Conservation (phyloP, 2,113 vertebrate species). For the Upupa epops region DNA sequence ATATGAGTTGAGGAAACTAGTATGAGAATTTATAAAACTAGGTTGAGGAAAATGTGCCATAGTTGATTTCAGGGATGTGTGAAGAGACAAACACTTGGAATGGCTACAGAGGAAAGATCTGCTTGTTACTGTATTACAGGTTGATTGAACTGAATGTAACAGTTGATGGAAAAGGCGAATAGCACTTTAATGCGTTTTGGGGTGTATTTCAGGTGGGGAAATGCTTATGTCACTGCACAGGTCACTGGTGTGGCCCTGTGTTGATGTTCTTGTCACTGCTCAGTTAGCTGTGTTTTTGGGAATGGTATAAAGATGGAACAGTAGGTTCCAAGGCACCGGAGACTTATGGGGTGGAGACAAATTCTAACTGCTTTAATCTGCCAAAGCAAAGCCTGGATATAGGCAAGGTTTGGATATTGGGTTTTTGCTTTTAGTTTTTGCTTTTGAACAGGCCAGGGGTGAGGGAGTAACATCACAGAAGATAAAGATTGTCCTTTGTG, state of each 20-base stretch:
- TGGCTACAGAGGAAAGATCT: not conserved
- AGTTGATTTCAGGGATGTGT: not conserved
- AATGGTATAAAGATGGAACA: not conserved
- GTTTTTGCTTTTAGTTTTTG: not conserved
- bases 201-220: not conserved
- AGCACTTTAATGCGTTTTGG: not conserved
- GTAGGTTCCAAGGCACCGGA: accelerated
- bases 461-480: not conserved
- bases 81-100: not conserved
- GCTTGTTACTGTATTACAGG: not conserved
- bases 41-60: not conserved
- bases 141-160: not conserved
- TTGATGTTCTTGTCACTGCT: not conserved
- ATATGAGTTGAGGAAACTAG: not conserved
- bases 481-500: not conserved
- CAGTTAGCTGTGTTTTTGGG: not conserved
- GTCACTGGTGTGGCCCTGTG: not conserved
- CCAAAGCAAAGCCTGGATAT: not conserved
- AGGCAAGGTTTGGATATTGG: not conserved
- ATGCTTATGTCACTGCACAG: not conserved
- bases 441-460: not conserved
- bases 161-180: not conserved
- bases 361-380: not conserved
- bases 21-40: not conserved
- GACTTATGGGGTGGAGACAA: not conserved